A percentile compares a stretch with the other conserved stretches of the same genome.
phyloP scores from a whole-genome alignment of 2,888 invertebrate genomes.

The Xanthia togata region DNA sequence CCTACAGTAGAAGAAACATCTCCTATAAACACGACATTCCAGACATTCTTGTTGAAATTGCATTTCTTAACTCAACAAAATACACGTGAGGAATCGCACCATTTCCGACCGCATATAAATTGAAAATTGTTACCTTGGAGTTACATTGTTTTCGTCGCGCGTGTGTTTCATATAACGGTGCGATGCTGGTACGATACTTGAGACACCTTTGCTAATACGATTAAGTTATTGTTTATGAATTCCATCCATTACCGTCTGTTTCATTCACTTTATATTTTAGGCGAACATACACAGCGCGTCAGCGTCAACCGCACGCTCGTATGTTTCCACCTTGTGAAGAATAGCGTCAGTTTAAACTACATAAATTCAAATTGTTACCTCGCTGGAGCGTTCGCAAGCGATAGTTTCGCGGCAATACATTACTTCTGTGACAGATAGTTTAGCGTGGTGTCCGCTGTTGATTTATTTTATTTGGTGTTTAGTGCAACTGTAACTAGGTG shows the following conservation, averaged over 20 bases:
- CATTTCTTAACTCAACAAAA: constrained; percentile 49
- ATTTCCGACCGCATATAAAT: constrained; percentile 51
- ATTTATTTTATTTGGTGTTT: constrained; percentile 65
- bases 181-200: constrained; percentile 22
- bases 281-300: neutral
- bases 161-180: neutral
- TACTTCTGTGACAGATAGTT: constrained; percentile 63
- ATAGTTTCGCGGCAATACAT: constrained; percentile 45
- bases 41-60: constrained; percentile 45
- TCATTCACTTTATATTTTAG: constrained; percentile 7
- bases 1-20: constrained; percentile 7
- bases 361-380: constrained; percentile 57
- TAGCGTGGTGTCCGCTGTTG: constrained; percentile 59
- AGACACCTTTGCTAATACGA: neutral
- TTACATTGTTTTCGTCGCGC: constrained; percentile 13
- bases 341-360: constrained; percentile 58
- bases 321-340: constrained; percentile 47
- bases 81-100: constrained; percentile 38
- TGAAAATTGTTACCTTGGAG: constrained; percentile 44
- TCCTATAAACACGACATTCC: constrained; percentile 39
- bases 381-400: constrained; percentile 34
- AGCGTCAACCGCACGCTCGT: constrained; percentile 4
- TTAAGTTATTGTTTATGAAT: constrained; percentile 45
- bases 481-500: constrained; percentile 49
- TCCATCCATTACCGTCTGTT: constrained; percentile 2